Evolutionary conservation across 92 coral and sea anemone genomes (phyloP).

Genomic region (Anthopleura xanthogrammica): DNA sequence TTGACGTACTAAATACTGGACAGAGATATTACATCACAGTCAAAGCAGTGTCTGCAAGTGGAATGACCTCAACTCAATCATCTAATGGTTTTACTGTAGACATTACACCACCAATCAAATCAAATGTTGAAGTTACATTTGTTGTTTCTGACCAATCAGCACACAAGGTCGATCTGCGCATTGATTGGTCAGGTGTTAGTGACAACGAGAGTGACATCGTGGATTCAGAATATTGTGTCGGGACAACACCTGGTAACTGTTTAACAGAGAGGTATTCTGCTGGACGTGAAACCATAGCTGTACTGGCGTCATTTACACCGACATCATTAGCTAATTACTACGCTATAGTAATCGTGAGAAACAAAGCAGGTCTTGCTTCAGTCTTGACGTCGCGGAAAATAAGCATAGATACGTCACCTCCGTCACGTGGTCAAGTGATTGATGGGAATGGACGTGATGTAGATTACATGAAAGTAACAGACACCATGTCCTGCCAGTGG

Average conservation of each 20-base stretch:
- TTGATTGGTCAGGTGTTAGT: constrained; percentile 64
- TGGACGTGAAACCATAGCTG: constrained; percentile 41
- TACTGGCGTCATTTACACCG: constrained; percentile 60
- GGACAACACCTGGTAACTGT: constrained; percentile 71
- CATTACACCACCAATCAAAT: constrained; percentile 64
- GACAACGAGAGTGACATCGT: constrained; percentile 77
- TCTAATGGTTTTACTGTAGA: constrained; percentile 89
- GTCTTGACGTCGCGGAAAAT: constrained; percentile 67
- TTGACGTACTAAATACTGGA: constrained; percentile 62
- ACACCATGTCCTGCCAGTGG: constrained; percentile 65
- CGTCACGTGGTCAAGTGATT: constrained; percentile 76
- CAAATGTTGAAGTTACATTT: constrained; percentile 55
- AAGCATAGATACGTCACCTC: constrained; percentile 75
- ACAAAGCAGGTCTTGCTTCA: constrained; percentile 73
- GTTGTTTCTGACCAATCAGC: constrained; percentile 51
- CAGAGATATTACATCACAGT: constrained; percentile 74
- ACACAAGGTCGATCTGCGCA: constrained; percentile 53
- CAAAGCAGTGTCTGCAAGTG: constrained; percentile 69
- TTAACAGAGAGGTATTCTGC: constrained; percentile 25
- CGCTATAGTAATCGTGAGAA: constrained; percentile 63
- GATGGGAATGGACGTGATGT: constrained; percentile 69
- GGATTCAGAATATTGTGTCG: constrained; percentile 67
- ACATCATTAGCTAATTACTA: constrained; percentile 54
- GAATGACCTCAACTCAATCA: constrained; percentile 56
- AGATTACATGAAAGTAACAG: constrained; percentile 59